These are phyloP conservation scores for Leuciscus waleckii DNA, from an alignment of 2,797 vertebrate species.

Conservation along the genomic window DNA sequence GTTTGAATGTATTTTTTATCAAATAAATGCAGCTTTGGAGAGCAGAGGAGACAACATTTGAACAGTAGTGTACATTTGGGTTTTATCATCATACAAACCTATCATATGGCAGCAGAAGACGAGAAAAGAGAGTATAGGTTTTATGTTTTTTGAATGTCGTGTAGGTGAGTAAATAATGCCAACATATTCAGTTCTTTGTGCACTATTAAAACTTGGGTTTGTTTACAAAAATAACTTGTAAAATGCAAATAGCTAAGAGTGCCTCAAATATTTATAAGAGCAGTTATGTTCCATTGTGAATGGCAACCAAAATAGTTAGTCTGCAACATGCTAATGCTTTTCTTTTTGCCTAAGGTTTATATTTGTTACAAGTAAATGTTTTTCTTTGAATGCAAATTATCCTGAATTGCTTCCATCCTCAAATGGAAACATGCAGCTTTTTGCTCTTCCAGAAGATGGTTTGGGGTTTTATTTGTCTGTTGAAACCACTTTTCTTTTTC, in stretches of 20 bases:
- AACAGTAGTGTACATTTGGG: not conserved
- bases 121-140: not conserved
- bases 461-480: not conserved
- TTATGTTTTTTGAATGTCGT: not conserved
- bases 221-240: conserved; percentile 1
- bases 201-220: not conserved
- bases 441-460: conserved; percentile 6
- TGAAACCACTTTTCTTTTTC: not conserved
- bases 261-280: not conserved
- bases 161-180: not conserved
- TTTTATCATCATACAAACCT: not conserved
- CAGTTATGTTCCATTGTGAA: not conserved
- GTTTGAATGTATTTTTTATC: too few relatives aligned
- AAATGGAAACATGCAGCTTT: conserved; percentile 22
- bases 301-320: conserved; percentile 15
- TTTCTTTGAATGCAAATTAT: conserved; percentile 18
- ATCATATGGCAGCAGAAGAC: not conserved
- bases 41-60: not conserved
- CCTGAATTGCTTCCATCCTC: conserved; percentile 13
- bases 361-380: conserved; percentile 34
- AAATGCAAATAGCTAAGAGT: not conserved
- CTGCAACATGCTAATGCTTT: conserved; percentile 33
- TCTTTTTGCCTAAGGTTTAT: conserved; percentile 20
- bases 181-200: not conserved
- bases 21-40: too few relatives aligned